These are phyloP conservation scores for Sitta carolinensis DNA, from an alignment of 2,797 vertebrate genomes.

Conservation along the genomic window DNA sequence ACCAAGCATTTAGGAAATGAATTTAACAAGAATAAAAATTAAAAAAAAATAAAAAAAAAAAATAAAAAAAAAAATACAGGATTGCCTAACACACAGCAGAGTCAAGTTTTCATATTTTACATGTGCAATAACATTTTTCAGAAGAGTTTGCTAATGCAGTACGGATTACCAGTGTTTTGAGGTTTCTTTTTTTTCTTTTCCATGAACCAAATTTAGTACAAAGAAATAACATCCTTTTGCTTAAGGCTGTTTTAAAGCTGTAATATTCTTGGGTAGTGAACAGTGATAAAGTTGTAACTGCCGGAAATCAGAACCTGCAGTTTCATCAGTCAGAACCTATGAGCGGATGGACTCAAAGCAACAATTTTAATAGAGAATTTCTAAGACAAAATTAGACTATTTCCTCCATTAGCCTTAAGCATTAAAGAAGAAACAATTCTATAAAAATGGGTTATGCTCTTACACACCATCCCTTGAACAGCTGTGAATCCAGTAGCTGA, in stretches of 20 bases:
- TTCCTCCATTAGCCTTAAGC: constrained; percentile 71
- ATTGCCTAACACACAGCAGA: constrained; percentile 98
- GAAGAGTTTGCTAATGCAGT: constrained; percentile 83
- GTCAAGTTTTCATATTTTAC: constrained; percentile 93
- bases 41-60: constrained; percentile 72
- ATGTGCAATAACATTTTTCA: constrained; percentile 94
- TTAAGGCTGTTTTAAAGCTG: constrained; percentile 79
- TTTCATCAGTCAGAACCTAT: constrained; percentile 47
- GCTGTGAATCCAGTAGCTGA: not conserved
- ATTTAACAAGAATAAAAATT: constrained; percentile 79
- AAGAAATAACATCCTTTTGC: constrained; percentile 74
- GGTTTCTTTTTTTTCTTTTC: constrained; percentile 37
- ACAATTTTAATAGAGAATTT: constrained; percentile 58
- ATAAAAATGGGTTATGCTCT: constrained; percentile 54
- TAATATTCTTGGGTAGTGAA: constrained; percentile 62
- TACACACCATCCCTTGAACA: constrained; percentile 29
- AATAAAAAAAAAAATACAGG: constrained; percentile 86
- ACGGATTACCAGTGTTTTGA: constrained; percentile 82
- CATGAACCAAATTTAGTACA: constrained; percentile 65
- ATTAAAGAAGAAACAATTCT: constrained; percentile 68
- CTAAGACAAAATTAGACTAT: constrained; percentile 50
- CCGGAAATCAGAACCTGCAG: constrained; percentile 48
- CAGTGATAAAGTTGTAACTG: constrained; percentile 58
- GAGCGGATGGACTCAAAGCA: constrained; percentile 42
- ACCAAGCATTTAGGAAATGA: constrained; percentile 93